A percentile compares a stretch with the other conserved stretches of the same genome.
Conservation (phyloP, 2,888 invertebrate species). For the Drosophila mercatorum region DNA sequence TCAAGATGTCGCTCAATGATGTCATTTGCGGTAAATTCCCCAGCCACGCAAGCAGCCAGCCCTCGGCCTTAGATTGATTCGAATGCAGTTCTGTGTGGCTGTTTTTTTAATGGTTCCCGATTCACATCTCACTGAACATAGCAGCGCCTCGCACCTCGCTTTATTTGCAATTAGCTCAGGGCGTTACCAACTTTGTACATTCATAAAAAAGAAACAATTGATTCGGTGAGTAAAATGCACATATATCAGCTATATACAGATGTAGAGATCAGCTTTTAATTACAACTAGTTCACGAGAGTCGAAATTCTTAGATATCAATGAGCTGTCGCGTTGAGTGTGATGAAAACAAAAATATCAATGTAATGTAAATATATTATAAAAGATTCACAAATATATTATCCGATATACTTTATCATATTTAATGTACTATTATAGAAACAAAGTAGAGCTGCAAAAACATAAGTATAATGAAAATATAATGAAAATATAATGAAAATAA, state of each 20-base stretch:
- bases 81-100: neutral
- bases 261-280: neutral
- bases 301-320: neutral
- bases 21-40: constrained; percentile 28
- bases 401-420: too few species aligned
- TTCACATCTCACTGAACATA: constrained; percentile 1
- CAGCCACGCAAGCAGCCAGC: neutral
- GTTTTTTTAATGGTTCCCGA: constrained; percentile 9
- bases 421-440: too few species aligned
- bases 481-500: too few species aligned
- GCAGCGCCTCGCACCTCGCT: neutral
- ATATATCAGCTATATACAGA: neutral
- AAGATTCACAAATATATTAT: too few species aligned
- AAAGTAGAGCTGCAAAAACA: too few species aligned
- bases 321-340: neutral
- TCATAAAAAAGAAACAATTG: constrained; percentile 10
- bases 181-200: constrained; percentile 1
- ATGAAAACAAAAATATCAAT: neutral
- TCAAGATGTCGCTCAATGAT: constrained; percentile 6
- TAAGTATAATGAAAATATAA: too few species aligned
- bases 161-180: neutral
- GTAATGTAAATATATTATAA: too few species aligned
- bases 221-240: neutral
- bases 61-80: neutral
- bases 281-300: neutral